phyloP scores from a whole-genome alignment of 2,888 invertebrate species.

The Microdon myrmicae region DNA sequence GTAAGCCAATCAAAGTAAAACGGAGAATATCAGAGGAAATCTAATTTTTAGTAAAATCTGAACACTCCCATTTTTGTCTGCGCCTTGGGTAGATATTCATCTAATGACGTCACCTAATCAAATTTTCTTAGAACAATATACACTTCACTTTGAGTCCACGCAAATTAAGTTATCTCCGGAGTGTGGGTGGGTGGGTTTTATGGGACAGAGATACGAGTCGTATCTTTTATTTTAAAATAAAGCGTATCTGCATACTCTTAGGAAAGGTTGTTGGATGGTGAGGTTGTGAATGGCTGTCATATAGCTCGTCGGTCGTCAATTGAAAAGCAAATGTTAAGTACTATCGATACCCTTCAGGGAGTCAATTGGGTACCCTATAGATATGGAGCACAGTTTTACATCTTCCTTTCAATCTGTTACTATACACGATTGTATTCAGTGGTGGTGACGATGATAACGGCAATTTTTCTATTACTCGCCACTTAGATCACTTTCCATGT shows the following conservation, averaged over 20 bases:
- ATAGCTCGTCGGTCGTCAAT: conserved; percentile 40
- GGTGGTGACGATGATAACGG: conserved; percentile 42
- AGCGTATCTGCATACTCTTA: conserved; percentile 31
- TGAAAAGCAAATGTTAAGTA: conserved; percentile 51
- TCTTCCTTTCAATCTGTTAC: conserved; percentile 5
- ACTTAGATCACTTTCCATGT: conserved; percentile 50
- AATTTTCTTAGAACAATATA: conserved; percentile 56
- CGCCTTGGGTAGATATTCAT: conserved; percentile 47
- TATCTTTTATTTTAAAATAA: conserved; percentile 49
- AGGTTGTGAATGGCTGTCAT: neutral
- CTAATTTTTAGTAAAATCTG: conserved; percentile 49
- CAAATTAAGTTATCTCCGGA: conserved; percentile 53
- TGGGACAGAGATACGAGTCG: conserved; percentile 22
- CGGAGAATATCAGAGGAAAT: conserved; percentile 23
- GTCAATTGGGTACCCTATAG: conserved; percentile 38
- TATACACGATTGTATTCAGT: neutral
- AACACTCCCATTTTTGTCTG: conserved; percentile 11
- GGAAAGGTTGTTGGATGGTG: neutral
- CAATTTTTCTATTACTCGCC: conserved; percentile 50
- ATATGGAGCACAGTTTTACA: conserved; percentile 20
- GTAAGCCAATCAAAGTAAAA: neutral
- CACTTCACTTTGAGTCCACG: conserved; percentile 54
- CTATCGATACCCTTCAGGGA: conserved; percentile 48
- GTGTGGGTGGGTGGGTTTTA: neutral
- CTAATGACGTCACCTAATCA: conserved; percentile 59